Evolutionary conservation across 1,140 invertebrate species (phyloP).

Genomic region (Pentalonia nigronervosa): DNA sequence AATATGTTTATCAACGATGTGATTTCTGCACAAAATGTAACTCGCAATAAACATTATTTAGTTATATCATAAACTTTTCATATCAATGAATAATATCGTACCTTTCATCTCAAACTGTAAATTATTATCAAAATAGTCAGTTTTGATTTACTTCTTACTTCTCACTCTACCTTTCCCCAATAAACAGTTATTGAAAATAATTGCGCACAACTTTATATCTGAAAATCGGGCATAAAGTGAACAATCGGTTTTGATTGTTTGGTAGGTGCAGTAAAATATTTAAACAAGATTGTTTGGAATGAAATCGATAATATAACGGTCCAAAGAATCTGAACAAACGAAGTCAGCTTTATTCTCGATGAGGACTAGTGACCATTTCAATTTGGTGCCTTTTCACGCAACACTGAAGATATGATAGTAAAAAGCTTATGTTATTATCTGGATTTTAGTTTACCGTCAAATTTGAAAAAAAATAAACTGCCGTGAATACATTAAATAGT

Average conservation of each 20-base stretch:
- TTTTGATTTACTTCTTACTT: background rate
- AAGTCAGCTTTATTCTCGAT: background rate
- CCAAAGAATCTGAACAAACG: background rate
- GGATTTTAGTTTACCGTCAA: background rate
- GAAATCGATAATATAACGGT: conserved; percentile 33
- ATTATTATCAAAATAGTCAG: background rate
- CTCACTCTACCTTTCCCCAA: background rate
- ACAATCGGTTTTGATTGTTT: conserved; percentile 19
- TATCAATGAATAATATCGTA: background rate
- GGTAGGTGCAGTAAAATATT: conserved; percentile 13
- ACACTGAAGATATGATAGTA: conserved; percentile 22
- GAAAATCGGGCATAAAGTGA: background rate
- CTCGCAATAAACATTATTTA: background rate
- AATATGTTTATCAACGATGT: background rate
- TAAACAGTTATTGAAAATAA: background rate
- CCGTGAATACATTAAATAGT: background rate
- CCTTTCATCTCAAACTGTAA: background rate
- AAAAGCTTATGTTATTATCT: background rate
- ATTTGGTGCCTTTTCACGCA: background rate
- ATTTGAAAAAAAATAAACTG: background rate
- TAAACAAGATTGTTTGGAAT: conserved; percentile 19
- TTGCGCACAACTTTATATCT: background rate
- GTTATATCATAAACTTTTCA: background rate
- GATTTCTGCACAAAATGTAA: background rate
- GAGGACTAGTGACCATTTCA: background rate